A percentile compares a stretch with the other conserved stretches of the same genome.
Conservation (phyloP, 2,113 vertebrate species). For the Chamaetylas fuelleborni region DNA sequence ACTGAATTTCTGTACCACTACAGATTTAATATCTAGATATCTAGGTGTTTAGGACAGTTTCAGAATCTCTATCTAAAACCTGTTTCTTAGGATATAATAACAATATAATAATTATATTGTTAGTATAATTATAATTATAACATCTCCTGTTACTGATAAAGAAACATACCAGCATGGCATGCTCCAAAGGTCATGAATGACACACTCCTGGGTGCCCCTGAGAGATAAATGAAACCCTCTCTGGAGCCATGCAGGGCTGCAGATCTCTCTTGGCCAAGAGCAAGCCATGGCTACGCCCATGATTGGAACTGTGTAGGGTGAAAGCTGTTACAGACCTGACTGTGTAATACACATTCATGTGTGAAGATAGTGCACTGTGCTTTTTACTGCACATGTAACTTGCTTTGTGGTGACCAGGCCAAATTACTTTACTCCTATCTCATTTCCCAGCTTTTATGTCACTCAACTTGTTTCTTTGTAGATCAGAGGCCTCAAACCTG, state of each 20-base stretch:
- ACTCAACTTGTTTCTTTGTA: not conserved
- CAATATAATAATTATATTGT: not conserved
- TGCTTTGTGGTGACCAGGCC: not conserved
- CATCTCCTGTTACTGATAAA: not conserved
- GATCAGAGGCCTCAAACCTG: not conserved
- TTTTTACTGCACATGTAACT: not conserved
- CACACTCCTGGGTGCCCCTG: not conserved
- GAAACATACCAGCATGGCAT: not conserved
- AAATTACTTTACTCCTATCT: not conserved
- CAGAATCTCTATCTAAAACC: not conserved
- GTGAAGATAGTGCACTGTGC: not conserved
- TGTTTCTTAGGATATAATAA: not conserved
- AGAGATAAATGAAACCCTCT: not conserved
- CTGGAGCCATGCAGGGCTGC: fast-evolving
- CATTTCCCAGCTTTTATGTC: not conserved
- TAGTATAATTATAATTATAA: not conserved
- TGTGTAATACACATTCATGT: fast-evolving
- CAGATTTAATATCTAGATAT: not conserved
- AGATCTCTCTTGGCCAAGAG: not conserved
- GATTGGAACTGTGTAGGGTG: not conserved
- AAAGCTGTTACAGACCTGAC: not conserved
- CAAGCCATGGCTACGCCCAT: not conserved
- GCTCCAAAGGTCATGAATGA: not conserved
- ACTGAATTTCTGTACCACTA: not conserved
- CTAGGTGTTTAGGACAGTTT: not conserved